These are phyloP conservation scores for Micronycteris hirsuta DNA, from an alignment of 2,113 vertebrate genomes.

Conservation along the genomic window DNA sequence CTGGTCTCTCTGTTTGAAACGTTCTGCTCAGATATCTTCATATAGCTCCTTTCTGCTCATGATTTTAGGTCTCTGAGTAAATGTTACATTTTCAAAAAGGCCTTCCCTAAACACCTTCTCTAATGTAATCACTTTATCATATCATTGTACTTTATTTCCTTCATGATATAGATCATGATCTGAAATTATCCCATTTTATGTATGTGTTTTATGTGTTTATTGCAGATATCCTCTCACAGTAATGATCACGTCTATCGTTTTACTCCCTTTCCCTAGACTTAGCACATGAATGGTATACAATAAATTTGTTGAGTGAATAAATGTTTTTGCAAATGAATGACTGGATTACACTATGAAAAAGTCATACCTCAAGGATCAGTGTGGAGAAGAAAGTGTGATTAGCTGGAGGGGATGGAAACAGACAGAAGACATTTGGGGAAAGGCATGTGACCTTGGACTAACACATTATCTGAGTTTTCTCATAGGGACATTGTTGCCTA, in stretches of 20 bases:
- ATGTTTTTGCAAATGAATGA: not conserved
- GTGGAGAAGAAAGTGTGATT: not conserved
- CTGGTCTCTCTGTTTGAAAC: not conserved
- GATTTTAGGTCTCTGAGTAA: not conserved
- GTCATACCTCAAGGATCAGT: not conserved
- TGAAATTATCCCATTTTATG: not conserved
- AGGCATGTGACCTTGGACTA: not conserved
- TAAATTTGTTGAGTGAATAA: not conserved
- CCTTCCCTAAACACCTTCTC: not conserved
- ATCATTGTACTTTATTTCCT: not conserved
- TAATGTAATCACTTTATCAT: not conserved
- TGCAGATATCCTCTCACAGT: not conserved
- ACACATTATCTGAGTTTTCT: not conserved
- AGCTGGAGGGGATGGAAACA: not conserved
- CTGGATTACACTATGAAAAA: not conserved
- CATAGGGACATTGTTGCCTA: not conserved
- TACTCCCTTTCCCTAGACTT: not conserved
- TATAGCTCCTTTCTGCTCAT: not conserved
- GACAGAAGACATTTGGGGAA: not conserved
- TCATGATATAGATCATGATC: not conserved
- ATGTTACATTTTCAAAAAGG: not conserved
- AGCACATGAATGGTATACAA: not conserved
- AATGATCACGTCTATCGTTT: not conserved
- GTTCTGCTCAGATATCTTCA: not conserved
- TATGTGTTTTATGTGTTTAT: not conserved